Evolutionary conservation across 2,113 vertebrate species (phyloP), one percentile per base, ranked within the genome.

Genomic region (Herpailurus yagouaroundi): DNA sequence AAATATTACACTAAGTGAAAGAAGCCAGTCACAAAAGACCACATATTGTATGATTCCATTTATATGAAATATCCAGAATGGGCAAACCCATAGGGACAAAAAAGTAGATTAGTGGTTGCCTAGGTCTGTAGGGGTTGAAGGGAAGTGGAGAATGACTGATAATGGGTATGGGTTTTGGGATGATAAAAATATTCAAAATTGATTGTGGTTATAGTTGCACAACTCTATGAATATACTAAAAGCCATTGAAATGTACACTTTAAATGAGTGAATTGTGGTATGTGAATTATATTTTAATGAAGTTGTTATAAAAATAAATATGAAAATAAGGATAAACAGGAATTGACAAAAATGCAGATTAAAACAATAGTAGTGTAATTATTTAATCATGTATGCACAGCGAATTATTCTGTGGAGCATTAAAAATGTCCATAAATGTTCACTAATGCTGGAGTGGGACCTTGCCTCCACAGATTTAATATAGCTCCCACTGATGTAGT

Each of bases 231-330:
- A 31, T 60, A 19, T 79, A 76, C 71, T 94, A 48, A 96, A 84
- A 91, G 38, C 41, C 63, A 85, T 36, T 82, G 86, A 97, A 90
- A 71, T 68, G 18, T 60, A 69, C 0, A 23, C 45, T 64, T 71
- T 71, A 31, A 97, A 33, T 57, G 91, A 94, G 36, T 84, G 63
- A 93, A 76, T 73, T 63, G 11, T 52, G 33, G 41, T 45, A 55
- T 45, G 27, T 69, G 29, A 93, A 81, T 94, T 97, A 68, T 68
- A 73, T 91, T 36, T 92, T 77, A 90, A 85, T 64, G 80, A 96
- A 93, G 7, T 55, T 74, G 16, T 64, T 71, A 63, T 13, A 60
- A 71, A 95, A 81, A 52, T 1, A 94, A 91, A 83, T 31, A 27
- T 7, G 48, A 81, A 92, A 63, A 45, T 63, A 88, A 74, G 83